Evolutionary conservation across 2,888 invertebrate species (phyloP), one percentile per base, ranked within the genome.

Genomic region (Endotricha flammealis): DNA sequence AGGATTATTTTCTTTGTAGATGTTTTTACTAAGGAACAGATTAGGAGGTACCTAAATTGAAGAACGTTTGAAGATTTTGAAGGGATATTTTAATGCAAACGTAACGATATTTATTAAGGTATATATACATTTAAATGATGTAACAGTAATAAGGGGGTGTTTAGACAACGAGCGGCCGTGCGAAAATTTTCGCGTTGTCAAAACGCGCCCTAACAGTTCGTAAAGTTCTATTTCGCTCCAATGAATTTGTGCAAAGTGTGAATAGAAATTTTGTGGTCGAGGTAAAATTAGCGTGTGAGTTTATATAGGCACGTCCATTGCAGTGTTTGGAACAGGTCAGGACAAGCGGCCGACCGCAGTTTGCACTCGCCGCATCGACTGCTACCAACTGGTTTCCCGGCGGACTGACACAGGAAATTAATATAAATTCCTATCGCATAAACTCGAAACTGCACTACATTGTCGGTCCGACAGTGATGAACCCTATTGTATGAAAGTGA

Each of bases 341-440:
- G 62, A 69, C 71, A 68, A 72, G 60, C 68, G 60, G 64, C 57
- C 52, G 63, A 78, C 77, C 81, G 74, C 80, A 78, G 67, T 73
- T 76, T 69, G 69, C 64, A 62, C 59, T 63, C 45, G 65, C 69
- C 70, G 59, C 76, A 69, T 70, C 62, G 64, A 74, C 71, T 76
- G 72, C 68, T 65, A 58, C 79, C 68, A 78, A 73, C 78, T 75
- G 76, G 59, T 60, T 65, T 62, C 59, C 71, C 60, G 53, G 42
- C 61, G 46, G 62, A 63, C 66, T 68, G 66, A 69, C 72, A 75
- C 77, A 78, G 82, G 80, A 82, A 83, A 82, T 82, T 80, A 82
- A 82, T 83, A 82, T 79, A 79, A 82, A 82, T 81, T 80, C 75
- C 71, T 69, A 77, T 78, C 69, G 73, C 79, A 75, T 72, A 72